Percentiles rank a stretch among this genome's conserved stretches.
phyloP scores from a whole-genome alignment of 1,140 invertebrate genomes.

The Lepidurus packardi region DNA sequence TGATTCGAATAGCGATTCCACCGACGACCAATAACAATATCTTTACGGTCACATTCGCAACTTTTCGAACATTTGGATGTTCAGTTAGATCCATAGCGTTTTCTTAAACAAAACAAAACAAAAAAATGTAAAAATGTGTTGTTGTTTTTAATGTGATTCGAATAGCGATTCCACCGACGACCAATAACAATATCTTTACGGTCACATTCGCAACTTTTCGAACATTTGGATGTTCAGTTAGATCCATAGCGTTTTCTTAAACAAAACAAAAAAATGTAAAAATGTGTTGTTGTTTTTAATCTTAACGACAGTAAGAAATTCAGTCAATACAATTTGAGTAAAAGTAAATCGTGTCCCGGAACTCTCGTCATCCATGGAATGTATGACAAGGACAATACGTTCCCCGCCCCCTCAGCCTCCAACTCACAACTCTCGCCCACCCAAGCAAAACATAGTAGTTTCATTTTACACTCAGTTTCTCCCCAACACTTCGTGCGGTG shows the following conservation, averaged over 20 bases:
- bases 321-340: not conserved
- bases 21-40: constrained; percentile 22
- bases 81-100: too few relatives aligned
- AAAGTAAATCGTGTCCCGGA: not conserved
- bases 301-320: not conserved
- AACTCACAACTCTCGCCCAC: not conserved
- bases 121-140: not conserved
- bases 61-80: too few relatives aligned
- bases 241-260: too few relatives aligned
- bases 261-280: too few relatives aligned
- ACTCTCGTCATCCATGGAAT: not conserved
- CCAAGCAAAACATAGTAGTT: not conserved
- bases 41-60: not conserved
- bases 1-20: constrained; percentile 6
- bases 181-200: not conserved
- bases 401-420: not conserved
- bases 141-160: not conserved
- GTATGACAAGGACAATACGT: constrained; percentile 3
- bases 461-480: not conserved
- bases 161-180: too few relatives aligned
- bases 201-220: not conserved
- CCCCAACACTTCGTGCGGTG: not conserved
- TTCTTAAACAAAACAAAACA: too few relatives aligned
- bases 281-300: not conserved
- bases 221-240: too few relatives aligned